Percentiles rank a stretch among this genome's conserved stretches.
phyloP scores from a whole-genome alignment of 2,113 vertebrate genomes.

The Tragelaphus buxtoni region DNA sequence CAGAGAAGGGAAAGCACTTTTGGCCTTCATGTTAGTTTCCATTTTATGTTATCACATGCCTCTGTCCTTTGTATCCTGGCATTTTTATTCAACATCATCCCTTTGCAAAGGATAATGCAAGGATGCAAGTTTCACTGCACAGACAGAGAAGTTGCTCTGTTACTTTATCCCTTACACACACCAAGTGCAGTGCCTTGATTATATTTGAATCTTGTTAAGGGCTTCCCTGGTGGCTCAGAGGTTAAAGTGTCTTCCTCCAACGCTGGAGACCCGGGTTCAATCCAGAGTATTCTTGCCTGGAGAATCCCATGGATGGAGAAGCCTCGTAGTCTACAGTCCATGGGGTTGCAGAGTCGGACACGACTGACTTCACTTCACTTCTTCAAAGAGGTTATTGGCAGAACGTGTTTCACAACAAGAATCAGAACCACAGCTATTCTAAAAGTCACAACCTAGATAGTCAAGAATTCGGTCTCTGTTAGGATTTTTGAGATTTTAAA shows the following conservation, averaged over 20 bases:
- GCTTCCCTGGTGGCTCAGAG: too few relatives aligned
- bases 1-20: not conserved
- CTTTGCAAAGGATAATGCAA: not conserved
- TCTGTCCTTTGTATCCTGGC: not conserved
- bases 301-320: too few relatives aligned
- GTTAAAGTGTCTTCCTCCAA: too few relatives aligned
- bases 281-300: too few relatives aligned
- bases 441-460: not conserved
- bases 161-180: not conserved
- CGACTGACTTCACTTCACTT: too few relatives aligned
- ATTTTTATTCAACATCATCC: not conserved
- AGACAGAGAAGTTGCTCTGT: not conserved
- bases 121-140: not conserved
- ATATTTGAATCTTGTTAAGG: not conserved
- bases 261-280: fast-evolving
- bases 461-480: not conserved
- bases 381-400: not conserved
- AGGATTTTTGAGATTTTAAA: not conserved
- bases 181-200: not conserved
- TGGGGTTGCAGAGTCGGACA: too few relatives aligned
- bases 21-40: not conserved
- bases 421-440: not conserved
- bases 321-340: too few relatives aligned
- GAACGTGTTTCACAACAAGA: not conserved
- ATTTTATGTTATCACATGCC: not conserved